These are phyloP conservation scores for Apamea epomidion DNA, from an alignment of 2,888 invertebrate genomes.

Conservation along the genomic window DNA sequence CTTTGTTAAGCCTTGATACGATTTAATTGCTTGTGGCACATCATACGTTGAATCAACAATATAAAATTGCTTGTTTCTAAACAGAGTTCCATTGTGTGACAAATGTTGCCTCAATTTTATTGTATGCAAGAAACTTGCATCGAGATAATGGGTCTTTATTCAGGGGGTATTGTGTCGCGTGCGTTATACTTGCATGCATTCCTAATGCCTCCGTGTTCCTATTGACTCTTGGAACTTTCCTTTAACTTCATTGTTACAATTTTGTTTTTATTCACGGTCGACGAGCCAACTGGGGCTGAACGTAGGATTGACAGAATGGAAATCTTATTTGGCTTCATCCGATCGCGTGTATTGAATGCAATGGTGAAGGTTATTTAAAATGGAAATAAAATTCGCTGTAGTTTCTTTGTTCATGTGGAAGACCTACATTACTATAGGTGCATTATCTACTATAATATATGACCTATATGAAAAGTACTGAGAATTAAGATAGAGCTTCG, in stretches of 20 bases:
- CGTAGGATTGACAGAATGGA: background rate
- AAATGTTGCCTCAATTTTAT: background rate
- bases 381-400: background rate
- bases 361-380: slow-evolving; percentile 5
- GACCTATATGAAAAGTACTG: background rate
- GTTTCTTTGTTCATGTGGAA: background rate
- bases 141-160: background rate
- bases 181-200: slow-evolving; percentile 9
- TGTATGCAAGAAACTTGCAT: background rate
- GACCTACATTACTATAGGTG: background rate
- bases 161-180: background rate
- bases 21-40: background rate
- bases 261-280: background rate
- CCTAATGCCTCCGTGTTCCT: background rate
- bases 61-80: background rate
- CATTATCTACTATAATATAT: background rate
- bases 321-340: slow-evolving; percentile 1
- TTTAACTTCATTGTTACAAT: background rate
- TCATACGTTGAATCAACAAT: background rate
- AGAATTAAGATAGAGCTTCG: background rate
- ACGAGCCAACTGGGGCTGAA: background rate
- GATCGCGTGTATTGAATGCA: background rate
- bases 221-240: background rate
- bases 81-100: no score
- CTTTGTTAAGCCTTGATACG: background rate